These are phyloP conservation scores for Dryococelus australis DNA, from an alignment of 2,888 invertebrate species.

Conservation along the genomic window DNA sequence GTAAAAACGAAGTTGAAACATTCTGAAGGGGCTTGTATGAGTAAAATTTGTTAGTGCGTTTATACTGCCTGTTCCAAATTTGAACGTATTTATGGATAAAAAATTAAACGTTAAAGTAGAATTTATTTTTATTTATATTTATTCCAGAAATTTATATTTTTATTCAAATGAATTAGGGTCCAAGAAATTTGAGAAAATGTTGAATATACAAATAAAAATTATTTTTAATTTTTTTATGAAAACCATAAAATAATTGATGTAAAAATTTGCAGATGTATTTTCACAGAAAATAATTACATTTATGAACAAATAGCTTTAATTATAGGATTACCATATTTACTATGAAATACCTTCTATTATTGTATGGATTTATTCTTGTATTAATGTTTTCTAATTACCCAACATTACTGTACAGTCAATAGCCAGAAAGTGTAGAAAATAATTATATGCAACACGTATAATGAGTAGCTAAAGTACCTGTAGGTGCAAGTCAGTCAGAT, in stretches of 20 bases:
- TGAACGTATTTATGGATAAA: not conserved
- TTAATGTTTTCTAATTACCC: constrained; percentile 25
- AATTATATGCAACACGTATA: not conserved
- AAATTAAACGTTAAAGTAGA: not conserved
- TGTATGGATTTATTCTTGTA: constrained; percentile 35
- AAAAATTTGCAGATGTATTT: constrained; percentile 17
- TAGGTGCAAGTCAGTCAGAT: not conserved
- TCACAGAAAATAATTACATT: constrained; percentile 18
- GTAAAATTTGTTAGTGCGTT: not conserved
- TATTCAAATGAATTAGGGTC: constrained; percentile 28
- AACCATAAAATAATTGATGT: not conserved
- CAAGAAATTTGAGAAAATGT: constrained; percentile 13
- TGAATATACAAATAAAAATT: not conserved
- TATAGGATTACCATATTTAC: constrained; percentile 31
- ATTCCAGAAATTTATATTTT: constrained; percentile 26
- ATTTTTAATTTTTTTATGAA: constrained; percentile 22
- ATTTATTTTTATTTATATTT: constrained; percentile 20
- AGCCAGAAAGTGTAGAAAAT: not conserved
- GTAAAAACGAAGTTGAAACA: not conserved
- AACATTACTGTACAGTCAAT: constrained; percentile 2
- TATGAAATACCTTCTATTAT: constrained; percentile 31
- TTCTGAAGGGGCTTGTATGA: not conserved
- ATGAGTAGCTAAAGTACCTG: not conserved
- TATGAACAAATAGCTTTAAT: constrained; percentile 35
- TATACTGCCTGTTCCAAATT: constrained; percentile 1